These are phyloP conservation scores for Platysternon megacephalum DNA, from an alignment of 2,113 vertebrate genomes.

Conservation along the genomic window DNA sequence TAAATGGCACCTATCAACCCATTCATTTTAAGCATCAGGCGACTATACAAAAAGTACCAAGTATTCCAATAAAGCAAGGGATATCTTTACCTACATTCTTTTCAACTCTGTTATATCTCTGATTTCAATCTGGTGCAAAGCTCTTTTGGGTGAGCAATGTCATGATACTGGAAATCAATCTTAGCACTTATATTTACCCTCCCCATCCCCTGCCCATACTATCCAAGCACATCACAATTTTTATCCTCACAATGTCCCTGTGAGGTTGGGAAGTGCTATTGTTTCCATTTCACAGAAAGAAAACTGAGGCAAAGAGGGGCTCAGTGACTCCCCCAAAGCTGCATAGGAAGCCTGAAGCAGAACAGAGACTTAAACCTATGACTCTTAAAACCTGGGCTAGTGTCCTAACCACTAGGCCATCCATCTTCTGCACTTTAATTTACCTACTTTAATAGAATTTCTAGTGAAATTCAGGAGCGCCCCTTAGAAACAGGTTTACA, in stretches of 20 bases:
- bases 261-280: neutral
- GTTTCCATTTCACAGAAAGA: neutral
- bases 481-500: neutral
- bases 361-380: neutral
- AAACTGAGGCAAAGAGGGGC: neutral
- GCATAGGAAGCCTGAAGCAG: neutral
- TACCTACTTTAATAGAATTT: neutral
- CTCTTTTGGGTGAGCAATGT: neutral
- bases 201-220: neutral
- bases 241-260: neutral
- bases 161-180: neutral
- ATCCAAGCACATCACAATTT: neutral
- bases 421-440: neutral
- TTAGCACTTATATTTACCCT: neutral
- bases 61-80: neutral
- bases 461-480: neutral
- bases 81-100: neutral
- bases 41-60: neutral
- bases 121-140: neutral
- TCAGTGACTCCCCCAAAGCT: neutral
- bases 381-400: neutral
- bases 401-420: neutral
- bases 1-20: neutral
- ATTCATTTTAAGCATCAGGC: neutral
- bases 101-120: neutral